Base-by-base conservation (phyloP, 2,113 vertebrate species). In the Xenotilapia longispinis region DNA sequence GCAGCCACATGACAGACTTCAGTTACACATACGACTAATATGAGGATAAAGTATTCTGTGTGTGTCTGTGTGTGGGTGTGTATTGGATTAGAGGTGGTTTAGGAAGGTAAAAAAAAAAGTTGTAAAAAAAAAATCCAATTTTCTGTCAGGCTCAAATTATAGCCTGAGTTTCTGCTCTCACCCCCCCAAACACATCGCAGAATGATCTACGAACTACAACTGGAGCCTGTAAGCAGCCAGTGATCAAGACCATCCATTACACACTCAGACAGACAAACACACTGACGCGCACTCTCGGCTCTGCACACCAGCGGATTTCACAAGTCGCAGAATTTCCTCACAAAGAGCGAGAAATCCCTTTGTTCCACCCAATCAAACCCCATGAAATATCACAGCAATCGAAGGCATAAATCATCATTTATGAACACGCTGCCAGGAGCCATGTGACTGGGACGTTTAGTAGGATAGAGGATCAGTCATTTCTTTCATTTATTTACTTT, bases 111-210 rank as follows among this genome's bases (percentile, higher is more conserved):
- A 42, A 65, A 70, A 75, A 89, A 93, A 87, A 63, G 60, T n/a
- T 65, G 4, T 36, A 92, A 82, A 57, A 55, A 75, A 85, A 92
- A 80, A 73, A 60, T 85, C 85, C 83, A 93, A 90, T 88, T 89
- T 94, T 92, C 81, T 86, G 78, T 92, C 82, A 91, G 82, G 51
- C 81, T 91, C 36, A 91, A 92, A 91, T 94, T 90, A 89, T 88
- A 81, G 86, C 85, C 83, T 10, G 57, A 10, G 65, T 92, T 84
- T 91, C 85, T 90, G 81, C 84, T 93, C 40, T 12, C 17, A 12
- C 9, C 9, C 81, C 38, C 91, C 82, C 51, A 79, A 80, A 55
- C 45, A 85, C 85, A 85, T 91, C 60, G 65, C 49, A 58, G 60
- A 60, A 90, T 93, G 84, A 92, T 88, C 88, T 82, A 84, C 6